phyloP scores from a whole-genome alignment of 2,797 vertebrate genomes.

The Hippopotamyrus pictus region DNA sequence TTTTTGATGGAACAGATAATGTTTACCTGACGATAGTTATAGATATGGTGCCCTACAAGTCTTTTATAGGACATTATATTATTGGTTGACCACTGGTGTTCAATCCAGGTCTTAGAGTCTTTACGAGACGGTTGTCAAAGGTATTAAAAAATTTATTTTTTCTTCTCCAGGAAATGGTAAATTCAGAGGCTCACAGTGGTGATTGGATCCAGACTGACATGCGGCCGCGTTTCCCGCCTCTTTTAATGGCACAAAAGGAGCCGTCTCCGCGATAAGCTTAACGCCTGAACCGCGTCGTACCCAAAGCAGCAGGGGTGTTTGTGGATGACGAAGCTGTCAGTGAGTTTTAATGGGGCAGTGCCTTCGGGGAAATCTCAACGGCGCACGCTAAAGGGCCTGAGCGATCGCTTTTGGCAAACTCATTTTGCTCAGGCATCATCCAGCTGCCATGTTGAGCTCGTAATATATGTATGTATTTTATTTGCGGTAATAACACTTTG shows the following conservation, averaged over 20 bases:
- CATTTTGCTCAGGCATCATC: constrained; percentile 30
- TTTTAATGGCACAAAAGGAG: constrained; percentile 29
- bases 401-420: constrained; percentile 32
- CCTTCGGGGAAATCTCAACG: constrained; percentile 44
- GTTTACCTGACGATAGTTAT: background rate
- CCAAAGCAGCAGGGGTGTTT: constrained; percentile 19
- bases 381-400: constrained; percentile 33
- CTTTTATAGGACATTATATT: background rate
- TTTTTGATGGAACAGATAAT: background rate
- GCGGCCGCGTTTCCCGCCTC: constrained; percentile 18
- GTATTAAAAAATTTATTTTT: background rate
- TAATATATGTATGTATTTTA: constrained; percentile 23
- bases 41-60: background rate
- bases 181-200: background rate
- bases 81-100: background rate
- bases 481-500: constrained; percentile 10
- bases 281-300: constrained; percentile 7
- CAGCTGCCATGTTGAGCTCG: constrained; percentile 21
- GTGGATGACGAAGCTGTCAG: constrained; percentile 41
- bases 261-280: constrained; percentile 27
- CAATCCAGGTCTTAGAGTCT: background rate
- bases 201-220: constrained; percentile 26
- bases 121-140: background rate
- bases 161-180: background rate
- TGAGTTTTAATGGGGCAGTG: constrained; percentile 41